These are phyloP conservation scores for Drosophila mettleri DNA, from an alignment of 2,888 invertebrate species.

Conservation along the genomic window DNA sequence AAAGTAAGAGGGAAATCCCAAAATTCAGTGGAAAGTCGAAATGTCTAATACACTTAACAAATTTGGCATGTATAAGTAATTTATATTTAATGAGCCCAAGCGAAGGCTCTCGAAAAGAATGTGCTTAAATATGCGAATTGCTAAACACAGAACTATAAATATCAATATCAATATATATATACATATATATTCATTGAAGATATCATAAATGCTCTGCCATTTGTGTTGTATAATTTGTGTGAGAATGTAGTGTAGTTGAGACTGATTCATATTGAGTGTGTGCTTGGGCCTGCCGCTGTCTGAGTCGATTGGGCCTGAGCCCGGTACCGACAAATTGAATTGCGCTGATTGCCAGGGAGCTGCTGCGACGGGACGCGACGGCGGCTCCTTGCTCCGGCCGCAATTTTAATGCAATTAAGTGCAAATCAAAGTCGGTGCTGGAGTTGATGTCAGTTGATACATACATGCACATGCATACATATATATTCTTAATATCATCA, in stretches of 20 bases:
- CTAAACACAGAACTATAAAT: neutral
- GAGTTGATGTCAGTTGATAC: conserved; percentile 20
- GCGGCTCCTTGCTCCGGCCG: conserved; percentile 51
- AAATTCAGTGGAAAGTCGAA: conserved; percentile 32
- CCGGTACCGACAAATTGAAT: conserved; percentile 70
- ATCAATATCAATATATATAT: neutral
- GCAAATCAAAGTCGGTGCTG: conserved; percentile 63
- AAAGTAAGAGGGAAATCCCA: conserved; percentile 38
- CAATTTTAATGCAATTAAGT: conserved; percentile 79
- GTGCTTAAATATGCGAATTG: neutral
- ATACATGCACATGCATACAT: neutral
- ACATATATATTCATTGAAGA: too few species aligned
- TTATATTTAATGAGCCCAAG: neutral
- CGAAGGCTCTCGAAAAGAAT: neutral
- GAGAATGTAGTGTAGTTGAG: conserved; percentile 37
- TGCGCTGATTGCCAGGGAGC: conserved; percentile 65
- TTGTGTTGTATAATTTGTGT: neutral
- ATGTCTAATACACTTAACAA: conserved; percentile 14
- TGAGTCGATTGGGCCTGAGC: conserved; percentile 44
- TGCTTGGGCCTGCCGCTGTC: conserved; percentile 32
- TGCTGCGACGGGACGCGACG: conserved; percentile 20
- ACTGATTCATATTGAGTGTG: conserved; percentile 49
- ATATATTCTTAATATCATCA: conserved; percentile 53
- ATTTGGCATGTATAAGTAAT: neutral
- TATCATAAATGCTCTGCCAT: too few species aligned